phyloP scores from a whole-genome alignment of 2,888 invertebrate genomes.

The Diaprepes abbreviatus region DNA sequence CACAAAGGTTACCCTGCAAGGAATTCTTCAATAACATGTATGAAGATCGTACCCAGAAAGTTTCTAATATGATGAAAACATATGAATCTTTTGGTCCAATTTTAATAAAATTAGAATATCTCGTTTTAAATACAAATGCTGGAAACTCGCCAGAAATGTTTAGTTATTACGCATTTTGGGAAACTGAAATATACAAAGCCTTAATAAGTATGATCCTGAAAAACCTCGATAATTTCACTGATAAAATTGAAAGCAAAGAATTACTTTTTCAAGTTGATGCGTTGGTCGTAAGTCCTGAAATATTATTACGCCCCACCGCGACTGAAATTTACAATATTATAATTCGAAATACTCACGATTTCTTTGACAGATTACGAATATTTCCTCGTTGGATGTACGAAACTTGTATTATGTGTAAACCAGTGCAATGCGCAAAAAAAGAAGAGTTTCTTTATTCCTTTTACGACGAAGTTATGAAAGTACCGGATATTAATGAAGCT shows the following conservation, averaged over 20 bases:
- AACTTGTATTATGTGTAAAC: constrained; percentile 81
- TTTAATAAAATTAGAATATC: constrained; percentile 86
- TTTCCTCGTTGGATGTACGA: constrained; percentile 91
- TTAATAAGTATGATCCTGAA: constrained; percentile 76
- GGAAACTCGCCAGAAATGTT: constrained; percentile 82
- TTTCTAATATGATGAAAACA: constrained; percentile 77
- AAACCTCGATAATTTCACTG: constrained; percentile 80
- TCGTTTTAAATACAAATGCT: constrained; percentile 84
- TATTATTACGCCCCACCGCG: constrained; percentile 81
- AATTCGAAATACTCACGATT: constrained; percentile 80
- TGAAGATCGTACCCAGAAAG: constrained; percentile 76
- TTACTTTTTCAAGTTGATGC: constrained; percentile 85
- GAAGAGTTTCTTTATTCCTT: constrained; percentile 79
- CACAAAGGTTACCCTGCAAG: constrained; percentile 64
- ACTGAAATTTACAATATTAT: constrained; percentile 85
- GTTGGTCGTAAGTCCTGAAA: constrained; percentile 80
- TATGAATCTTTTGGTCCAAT: constrained; percentile 87
- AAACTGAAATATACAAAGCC: constrained; percentile 80
- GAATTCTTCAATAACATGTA: constrained; percentile 82
- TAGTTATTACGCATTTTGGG: constrained; percentile 86
- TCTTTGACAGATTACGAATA: constrained; percentile 79
- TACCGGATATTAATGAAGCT: constrained; percentile 78
- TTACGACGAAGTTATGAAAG: constrained; percentile 83
- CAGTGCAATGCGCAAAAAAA: constrained; percentile 72
- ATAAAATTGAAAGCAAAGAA: constrained; percentile 69